A percentile compares a stretch with the other conserved stretches of the same genome.
These are phyloP conservation scores for Echinops telfairi DNA, from an alignment of 2,113 vertebrate genomes.

Conservation along the genomic window DNA sequence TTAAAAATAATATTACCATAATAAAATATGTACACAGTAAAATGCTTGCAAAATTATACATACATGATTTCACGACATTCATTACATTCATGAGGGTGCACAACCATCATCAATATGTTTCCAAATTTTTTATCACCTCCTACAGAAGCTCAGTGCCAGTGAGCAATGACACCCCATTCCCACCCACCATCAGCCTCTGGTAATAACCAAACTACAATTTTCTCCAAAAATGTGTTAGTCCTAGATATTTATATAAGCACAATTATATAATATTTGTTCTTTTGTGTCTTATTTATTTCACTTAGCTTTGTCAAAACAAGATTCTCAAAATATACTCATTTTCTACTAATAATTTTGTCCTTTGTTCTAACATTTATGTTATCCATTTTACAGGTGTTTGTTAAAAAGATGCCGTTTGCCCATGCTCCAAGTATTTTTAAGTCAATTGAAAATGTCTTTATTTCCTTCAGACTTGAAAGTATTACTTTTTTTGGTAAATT, in stretches of 20 bases:
- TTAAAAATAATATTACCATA: not conserved
- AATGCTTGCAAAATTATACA: not conserved
- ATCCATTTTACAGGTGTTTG: not conserved
- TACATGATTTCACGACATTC: not conserved
- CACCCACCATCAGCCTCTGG: not conserved
- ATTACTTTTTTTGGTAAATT: not conserved
- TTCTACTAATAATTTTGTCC: not conserved
- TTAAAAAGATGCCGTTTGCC: not conserved
- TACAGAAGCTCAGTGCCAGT: not conserved
- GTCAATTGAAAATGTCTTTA: too few relatives aligned
- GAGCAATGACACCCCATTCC: not conserved
- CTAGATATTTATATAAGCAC: not conserved
- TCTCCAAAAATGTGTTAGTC: not conserved
- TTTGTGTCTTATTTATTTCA: not conserved
- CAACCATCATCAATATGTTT: not conserved
- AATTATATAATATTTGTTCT: not conserved
- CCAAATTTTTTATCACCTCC: not conserved
- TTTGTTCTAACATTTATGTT: too few relatives aligned
- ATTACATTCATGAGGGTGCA: not conserved
- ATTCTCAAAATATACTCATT: not conserved
- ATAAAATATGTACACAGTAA: not conserved
- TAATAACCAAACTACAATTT: not conserved
- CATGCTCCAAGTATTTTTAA: not conserved
- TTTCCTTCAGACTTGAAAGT: too few relatives aligned
- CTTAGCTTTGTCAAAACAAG: not conserved